Percentiles rank a stretch among this genome's conserved stretches.
phyloP scores from a whole-genome alignment of 23 tunicate species.

The Trididemnum clinides region DNA sequence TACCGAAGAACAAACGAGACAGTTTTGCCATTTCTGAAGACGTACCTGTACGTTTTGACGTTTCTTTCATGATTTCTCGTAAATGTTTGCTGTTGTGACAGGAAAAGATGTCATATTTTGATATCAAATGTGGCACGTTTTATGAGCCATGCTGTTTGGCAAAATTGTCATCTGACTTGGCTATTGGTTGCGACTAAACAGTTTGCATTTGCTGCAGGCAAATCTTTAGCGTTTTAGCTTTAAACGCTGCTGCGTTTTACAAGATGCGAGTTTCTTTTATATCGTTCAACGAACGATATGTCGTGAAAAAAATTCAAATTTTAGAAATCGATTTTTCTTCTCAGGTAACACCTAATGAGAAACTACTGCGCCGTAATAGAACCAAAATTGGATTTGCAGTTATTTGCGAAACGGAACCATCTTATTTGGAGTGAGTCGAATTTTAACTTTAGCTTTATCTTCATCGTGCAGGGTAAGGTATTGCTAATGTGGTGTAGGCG shows the following conservation, averaged over 20 bases:
- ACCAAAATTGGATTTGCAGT: constrained; percentile 79
- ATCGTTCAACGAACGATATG: neutral
- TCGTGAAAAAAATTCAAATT: neutral
- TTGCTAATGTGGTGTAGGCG: too few relatives aligned
- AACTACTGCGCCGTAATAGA: constrained; percentile 32
- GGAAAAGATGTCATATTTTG: too few relatives aligned
- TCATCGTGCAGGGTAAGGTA: too few relatives aligned
- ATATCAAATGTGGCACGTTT: too few relatives aligned
- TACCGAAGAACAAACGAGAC: constrained; percentile 61
- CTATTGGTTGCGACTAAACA: too few relatives aligned
- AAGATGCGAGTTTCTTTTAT: too few relatives aligned
- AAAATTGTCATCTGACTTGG: too few relatives aligned
- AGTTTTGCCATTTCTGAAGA: constrained; percentile 64
- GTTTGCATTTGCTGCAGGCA: too few relatives aligned
- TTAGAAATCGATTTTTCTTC: neutral
- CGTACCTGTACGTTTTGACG: neutral
- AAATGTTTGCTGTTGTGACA: neutral
- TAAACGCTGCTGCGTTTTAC: too few relatives aligned
- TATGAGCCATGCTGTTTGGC: too few relatives aligned
- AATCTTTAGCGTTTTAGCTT: too few relatives aligned
- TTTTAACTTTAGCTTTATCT: too few relatives aligned
- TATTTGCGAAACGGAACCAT: constrained; percentile 71
- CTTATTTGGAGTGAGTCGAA: constrained; percentile 43
- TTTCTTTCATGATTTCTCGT: neutral
- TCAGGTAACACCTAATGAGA: constrained; percentile 21